Evolutionary conservation across 1,140 invertebrate genomes (phyloP), one percentile per base, ranked within the genome.

Genomic region (Tetramorium simillimum): DNA sequence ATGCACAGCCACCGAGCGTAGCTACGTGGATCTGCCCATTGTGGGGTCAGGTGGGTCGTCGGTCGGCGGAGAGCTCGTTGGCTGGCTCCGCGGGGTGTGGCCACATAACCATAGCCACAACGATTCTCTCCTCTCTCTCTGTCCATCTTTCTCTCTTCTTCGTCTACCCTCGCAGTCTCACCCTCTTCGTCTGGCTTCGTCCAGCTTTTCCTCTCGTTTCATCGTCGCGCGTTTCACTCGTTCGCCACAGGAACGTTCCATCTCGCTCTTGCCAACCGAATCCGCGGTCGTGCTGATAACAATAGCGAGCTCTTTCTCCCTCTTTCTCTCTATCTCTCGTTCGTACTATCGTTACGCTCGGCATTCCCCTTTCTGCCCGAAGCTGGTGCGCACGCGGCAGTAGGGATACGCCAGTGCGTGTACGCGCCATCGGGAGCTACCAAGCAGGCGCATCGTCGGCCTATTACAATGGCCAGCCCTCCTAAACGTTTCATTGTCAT

Each of bases 401-500:
- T 90, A 91, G 90, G 89, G 89, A 86, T 86, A 90, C 89, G 53
- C 67, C 77, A 46, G 76, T 82, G 70, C 86, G 86, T 72, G 86
- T 65, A 88, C 86, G 58, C 69, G 58, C 69, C 81, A 65, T 69
- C 62, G 63, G 33, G 76, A 84, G 87, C 93, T 93, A 94, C 93
- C 94, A 94, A 91, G 94, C 94, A 95, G 90, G 94, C 95, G 94
- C 94, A 94, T 94, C 91, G 91, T 87, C 90, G 90, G 91, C 94
- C 95, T 94, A 95, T 94, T 93, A 95, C 93, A 95, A 95, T 95
- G 90, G 90, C 92, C 92, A 93, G 90, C 92, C 93, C 93, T 93
- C 91, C 93, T 93, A 94, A 93, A 91, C 93, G 93, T 91, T 92
- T 92, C 94, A 95, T 95, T 95, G 94, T 95, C 93, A 94, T 94